A percentile compares a stretch with the other conserved stretches of the same genome.
phyloP scores from a whole-genome alignment of 2,888 invertebrate species.

The Petrolisthes manimaculis region DNA sequence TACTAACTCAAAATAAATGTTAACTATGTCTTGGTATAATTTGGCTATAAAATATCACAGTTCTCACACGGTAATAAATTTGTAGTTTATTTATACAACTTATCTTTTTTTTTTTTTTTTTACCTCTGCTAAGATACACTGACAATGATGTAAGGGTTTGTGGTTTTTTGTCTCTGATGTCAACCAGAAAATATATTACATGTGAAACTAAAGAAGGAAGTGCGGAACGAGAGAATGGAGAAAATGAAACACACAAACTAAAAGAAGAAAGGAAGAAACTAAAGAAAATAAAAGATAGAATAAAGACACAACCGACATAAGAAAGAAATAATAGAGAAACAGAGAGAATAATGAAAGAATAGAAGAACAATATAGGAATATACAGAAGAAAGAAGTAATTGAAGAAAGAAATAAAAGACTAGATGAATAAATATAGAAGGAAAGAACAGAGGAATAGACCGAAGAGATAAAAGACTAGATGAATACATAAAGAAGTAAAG shows the following conservation, averaged over 20 bases:
- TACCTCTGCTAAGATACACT: too few species aligned
- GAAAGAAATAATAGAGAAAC: not conserved
- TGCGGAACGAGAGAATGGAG: not conserved
- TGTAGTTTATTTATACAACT: too few species aligned
- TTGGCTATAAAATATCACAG: too few species aligned
- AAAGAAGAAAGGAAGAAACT: not conserved
- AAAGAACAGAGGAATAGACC: not conserved
- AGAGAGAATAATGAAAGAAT: not conserved
- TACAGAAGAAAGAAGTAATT: not conserved
- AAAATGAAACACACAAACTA: not conserved
- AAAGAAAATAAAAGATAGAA: not conserved
- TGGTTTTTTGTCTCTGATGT: too few species aligned
- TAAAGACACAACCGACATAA: not conserved
- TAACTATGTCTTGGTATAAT: too few species aligned
- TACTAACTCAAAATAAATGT: too few species aligned
- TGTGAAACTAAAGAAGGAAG: not conserved
- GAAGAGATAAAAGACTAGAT: not conserved
- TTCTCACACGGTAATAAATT: too few species aligned
- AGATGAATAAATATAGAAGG: not conserved
- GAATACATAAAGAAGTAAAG: not conserved
- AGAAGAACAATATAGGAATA: not conserved
- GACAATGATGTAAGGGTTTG: too few species aligned
- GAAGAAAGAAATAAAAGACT: too few species aligned
- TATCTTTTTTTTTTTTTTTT: too few species aligned
- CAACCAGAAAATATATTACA: too few species aligned